Conservation (phyloP, 2,797 vertebrate species). For the Tangara arthus region DNA sequence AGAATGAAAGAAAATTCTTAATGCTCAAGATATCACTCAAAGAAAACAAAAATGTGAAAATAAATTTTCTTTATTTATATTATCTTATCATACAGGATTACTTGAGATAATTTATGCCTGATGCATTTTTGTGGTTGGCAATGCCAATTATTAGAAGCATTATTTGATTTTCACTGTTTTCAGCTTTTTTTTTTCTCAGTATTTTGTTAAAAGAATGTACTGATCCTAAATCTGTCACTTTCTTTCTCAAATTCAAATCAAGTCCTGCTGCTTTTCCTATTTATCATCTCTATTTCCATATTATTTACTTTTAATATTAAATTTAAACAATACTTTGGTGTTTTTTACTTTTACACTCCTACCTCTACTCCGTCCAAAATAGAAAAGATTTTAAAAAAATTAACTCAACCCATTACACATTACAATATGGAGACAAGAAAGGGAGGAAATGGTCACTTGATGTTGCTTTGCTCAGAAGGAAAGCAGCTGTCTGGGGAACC, state of each 20-base stretch:
- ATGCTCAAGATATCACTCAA: neutral
- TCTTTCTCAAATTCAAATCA: neutral
- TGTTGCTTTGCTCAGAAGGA: neutral
- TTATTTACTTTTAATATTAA: neutral
- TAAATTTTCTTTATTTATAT: neutral
- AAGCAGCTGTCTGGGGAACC: neutral
- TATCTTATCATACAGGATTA: neutral
- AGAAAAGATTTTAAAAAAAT: neutral
- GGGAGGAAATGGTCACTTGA: neutral
- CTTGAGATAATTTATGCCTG: neutral
- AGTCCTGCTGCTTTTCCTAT: neutral
- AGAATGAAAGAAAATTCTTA: neutral
- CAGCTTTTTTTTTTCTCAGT: neutral
- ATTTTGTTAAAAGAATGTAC: neutral
- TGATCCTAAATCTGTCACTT: neutral
- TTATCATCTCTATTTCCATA: neutral
- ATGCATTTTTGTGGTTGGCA: neutral
- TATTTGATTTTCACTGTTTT: neutral
- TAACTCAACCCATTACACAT: neutral
- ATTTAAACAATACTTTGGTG: neutral
- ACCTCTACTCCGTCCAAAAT: neutral
- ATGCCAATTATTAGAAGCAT: neutral
- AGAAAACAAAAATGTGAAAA: neutral
- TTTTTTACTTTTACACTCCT: neutral
- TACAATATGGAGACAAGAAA: neutral